Base-by-base conservation (phyloP, 2,113 vertebrate species). In the Charadrius vociferus region DNA sequence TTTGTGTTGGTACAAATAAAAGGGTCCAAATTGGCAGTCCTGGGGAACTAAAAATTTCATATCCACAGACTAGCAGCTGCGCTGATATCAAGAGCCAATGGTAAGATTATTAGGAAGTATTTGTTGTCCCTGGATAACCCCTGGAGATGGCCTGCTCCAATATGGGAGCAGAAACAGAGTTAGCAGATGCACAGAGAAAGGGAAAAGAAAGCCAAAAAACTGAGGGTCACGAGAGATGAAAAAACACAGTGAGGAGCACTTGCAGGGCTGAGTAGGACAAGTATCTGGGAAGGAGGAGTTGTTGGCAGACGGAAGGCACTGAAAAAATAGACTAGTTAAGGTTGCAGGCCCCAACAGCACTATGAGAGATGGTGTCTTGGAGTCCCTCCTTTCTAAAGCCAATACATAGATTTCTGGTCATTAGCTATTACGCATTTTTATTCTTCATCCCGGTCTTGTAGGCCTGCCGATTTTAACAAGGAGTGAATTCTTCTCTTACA, bases 111-210 rank as follows among this genome's bases (percentile, higher is more conserved):
- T 88, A 41, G 26, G 50, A 30, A 73, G 70, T 52, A 36, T 75
- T 95, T 91, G 34, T 41, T 95, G 93, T 93, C 95, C 87, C 70
- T 63, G 90, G 66, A 87, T 89, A 91, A 91, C 79, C 90, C 43
- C 88, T 88, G 73, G 75, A 88, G 90, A 83, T 59, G 75, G 67
- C 50, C 37, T 71, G 62, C 52, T 85, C 24, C 5, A 39, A 39
- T 67, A 5, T 8, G 37, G 75, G 29, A 96, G 79, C 71, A 92
- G 79, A 43, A 77, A 52, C 12, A 56, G 55, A 62, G 47, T 15
- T 72, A 88, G 58, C 88, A 94, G 82, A 94, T 65, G 58, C 24
- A 63, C 66, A 80, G 81, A 53, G 74, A 50, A 80, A n/a, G 7
- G 14, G 56, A 67, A 79, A 91, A 56, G 39, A 11, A 71, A 96